These are phyloP conservation scores for Halictus ligatus DNA, from an alignment of 2,888 invertebrate species.

Conservation along the genomic window DNA sequence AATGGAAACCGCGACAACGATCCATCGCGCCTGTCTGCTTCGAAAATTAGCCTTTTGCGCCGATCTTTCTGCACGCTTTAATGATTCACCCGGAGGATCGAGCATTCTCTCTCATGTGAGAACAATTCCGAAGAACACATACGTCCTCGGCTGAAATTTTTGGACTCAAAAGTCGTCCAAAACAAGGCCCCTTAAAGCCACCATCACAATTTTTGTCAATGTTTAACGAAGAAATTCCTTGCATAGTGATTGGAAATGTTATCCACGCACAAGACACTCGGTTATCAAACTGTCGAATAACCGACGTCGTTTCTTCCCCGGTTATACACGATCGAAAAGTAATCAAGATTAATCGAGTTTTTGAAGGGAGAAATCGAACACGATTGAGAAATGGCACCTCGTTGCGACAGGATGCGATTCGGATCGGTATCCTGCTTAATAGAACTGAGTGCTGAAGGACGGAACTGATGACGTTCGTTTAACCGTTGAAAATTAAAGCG, in stretches of 20 bases:
- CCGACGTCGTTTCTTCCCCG: too few relatives aligned
- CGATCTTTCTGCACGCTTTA: not conserved
- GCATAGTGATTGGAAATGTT: too few relatives aligned
- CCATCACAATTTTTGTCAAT: too few relatives aligned
- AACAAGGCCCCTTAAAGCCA: too few relatives aligned
- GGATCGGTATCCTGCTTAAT: not conserved
- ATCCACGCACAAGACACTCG: too few relatives aligned
- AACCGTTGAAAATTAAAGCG: not conserved
- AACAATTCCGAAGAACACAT: not conserved
- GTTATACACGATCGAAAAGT: too few relatives aligned
- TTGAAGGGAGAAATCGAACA: not conserved
- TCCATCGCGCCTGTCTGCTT: conserved; percentile 39
- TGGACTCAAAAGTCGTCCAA: not conserved
- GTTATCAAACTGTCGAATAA: too few relatives aligned
- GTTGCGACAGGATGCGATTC: not conserved
- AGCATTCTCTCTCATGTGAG: not conserved
- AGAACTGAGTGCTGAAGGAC: not conserved
- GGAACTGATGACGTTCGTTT: not conserved
- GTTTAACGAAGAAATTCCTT: too few relatives aligned
- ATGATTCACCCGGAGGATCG: not conserved
- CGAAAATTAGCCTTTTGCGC: conserved; percentile 27
- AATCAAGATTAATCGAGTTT: not conserved
- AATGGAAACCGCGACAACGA: conserved; percentile 21
- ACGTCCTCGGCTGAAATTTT: not conserved
- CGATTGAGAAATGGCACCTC: not conserved